Evolutionary conservation across 2,888 invertebrate genomes (phyloP), one percentile per base, ranked within the genome.

Genomic region (Caenorhabditis plicata): DNA sequence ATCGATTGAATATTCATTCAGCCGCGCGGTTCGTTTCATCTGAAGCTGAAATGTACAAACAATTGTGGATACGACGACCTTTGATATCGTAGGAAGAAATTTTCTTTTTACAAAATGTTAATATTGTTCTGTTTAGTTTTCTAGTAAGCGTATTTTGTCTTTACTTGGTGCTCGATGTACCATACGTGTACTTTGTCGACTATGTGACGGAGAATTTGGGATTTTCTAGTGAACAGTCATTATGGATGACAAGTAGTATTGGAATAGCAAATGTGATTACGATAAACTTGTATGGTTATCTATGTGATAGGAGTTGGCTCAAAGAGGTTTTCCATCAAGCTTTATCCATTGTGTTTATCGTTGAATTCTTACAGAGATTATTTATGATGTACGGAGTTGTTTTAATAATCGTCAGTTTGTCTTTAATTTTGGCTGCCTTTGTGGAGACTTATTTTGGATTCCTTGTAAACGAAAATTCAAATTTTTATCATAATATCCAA

Each of bases 181-280:
- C 71, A 13, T 95, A 95, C 84, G 90, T 94, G 82, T 94, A 92
- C 83, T 85, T 93, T 62, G 89, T 90, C 48, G 92, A 93, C 77
- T 88, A 90, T 81, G 88, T 91, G 84, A 86, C 86, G 29, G 86
- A 58, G 4, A 41, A 50, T 5, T 85, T 87, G 61, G 87, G 26
- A 0, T n/a, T 47, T 2, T 0, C 5, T 0, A 47, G 44, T 17
- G 17, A 13, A 2, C 2, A 1, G 0, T 29, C 19, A 7, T 47
- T 88, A 43, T 86, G 93, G 70, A 86, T 93, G 64, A 90, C 92
- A 45, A 86, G 89, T 0, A n/a, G 4, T 46, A 90, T 94, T 73
- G 92, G 92, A 22, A 87, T 91, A 60, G 89, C 90, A 2, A 94
- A 92, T 82, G 91, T 91, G 15, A 86, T 92, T 75, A 93, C 92